Evolutionary conservation across 1,140 invertebrate genomes (phyloP).

Genomic region (Paraescarpia echinospica): DNA sequence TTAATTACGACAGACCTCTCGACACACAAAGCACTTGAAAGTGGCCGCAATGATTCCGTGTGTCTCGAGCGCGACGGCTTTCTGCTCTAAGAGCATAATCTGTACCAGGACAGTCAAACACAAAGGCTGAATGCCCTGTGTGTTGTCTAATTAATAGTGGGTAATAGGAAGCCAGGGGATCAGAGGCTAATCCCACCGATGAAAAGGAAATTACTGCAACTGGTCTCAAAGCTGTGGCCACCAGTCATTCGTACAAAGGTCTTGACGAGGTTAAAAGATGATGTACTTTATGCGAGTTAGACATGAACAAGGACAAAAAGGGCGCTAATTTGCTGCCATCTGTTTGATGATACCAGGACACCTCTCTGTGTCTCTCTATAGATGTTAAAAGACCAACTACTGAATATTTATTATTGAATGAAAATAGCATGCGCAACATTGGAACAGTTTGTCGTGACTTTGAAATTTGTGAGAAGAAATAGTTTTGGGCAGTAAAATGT

Average conservation of each 20-base stretch:
- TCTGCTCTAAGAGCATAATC: not conserved
- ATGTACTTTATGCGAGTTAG: not conserved
- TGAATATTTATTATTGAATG: not conserved
- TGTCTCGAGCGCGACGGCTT: not conserved
- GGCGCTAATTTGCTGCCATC: not conserved
- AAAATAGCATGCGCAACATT: not conserved
- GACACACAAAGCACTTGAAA: not conserved
- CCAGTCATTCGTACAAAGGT: not conserved
- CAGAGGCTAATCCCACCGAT: not conserved
- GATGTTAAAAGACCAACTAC: not conserved
- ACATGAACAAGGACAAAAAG: not conserved
- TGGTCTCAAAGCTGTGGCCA: not conserved
- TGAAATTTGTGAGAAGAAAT: not conserved
- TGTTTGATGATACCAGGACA: not conserved
- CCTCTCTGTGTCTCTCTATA: not conserved
- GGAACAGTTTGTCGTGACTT: not conserved
- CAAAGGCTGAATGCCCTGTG: not conserved
- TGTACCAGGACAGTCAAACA: not conserved
- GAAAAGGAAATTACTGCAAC: not conserved
- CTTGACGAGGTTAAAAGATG: not conserved
- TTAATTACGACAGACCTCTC: not conserved
- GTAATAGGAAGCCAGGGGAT: not conserved
- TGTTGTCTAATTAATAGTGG: not conserved
- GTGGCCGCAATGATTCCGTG: not conserved
- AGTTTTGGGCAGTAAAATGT: no score